Evolutionary conservation across 1,140 invertebrate species (phyloP).

Genomic region (Trichonephila clavipes): DNA sequence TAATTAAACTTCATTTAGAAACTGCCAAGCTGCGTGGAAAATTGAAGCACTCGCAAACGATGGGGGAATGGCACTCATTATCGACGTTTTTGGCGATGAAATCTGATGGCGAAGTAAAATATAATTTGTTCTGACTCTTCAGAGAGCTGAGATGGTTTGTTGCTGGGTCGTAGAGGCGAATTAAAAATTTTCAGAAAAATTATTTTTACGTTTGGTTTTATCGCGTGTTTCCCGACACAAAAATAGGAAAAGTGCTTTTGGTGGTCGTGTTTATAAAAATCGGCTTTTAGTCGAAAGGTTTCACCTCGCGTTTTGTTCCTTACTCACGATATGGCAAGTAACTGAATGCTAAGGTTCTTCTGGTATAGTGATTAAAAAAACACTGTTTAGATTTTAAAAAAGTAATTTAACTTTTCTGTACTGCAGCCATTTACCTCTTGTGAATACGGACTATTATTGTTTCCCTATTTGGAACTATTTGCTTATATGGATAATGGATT

Average conservation of each 20-base stretch:
- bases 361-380: too few relatives aligned
- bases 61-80: not conserved
- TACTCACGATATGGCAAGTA: not conserved
- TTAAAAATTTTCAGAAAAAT: not conserved
- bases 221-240: not conserved
- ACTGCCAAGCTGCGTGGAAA: not conserved
- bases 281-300: not conserved
- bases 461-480: too few relatives aligned
- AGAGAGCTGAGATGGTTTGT: not conserved
- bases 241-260: not conserved
- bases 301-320: not conserved
- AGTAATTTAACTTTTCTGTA: too few relatives aligned
- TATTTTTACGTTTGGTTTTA: not conserved
- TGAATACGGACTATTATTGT: too few relatives aligned
- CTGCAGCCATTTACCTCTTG: too few relatives aligned
- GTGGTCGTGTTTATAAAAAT: not conserved
- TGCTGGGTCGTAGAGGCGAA: not conserved
- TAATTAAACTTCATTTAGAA: slow-evolving; percentile 26
- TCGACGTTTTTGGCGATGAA: slow-evolving; percentile 3
- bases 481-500: too few relatives aligned
- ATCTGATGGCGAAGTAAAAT: not conserved
- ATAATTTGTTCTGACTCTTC: not conserved
- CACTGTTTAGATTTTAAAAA: too few relatives aligned
- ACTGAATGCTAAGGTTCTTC: not conserved
- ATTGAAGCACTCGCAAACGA: not conserved